phyloP scores from a whole-genome alignment of 2,888 invertebrate species.

The Biston stratarius region DNA sequence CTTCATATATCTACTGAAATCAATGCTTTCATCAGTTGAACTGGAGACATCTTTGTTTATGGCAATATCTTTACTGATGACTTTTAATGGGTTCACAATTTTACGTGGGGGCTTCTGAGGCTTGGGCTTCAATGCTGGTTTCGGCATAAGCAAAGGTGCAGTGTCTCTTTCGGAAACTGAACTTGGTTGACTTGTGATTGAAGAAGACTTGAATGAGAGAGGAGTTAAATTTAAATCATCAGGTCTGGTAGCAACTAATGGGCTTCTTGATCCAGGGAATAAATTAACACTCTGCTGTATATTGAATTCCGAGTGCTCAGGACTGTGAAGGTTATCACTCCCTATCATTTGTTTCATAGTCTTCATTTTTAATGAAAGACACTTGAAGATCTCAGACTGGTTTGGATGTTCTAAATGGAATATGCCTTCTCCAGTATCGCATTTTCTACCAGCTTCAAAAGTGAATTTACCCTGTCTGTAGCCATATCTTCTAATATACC shows the following conservation, averaged over 20 bases:
- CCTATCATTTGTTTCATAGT: constrained; percentile 94
- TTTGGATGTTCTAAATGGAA: constrained; percentile 93
- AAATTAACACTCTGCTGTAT: constrained; percentile 91
- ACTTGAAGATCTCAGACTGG: constrained; percentile 93
- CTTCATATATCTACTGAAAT: constrained; percentile 83
- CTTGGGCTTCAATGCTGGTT: constrained; percentile 87
- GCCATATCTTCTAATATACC: constrained; percentile 94
- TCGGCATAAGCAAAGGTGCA: constrained; percentile 80
- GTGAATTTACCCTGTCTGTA: constrained; percentile 94
- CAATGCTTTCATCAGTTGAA: constrained; percentile 66
- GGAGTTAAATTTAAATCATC: constrained; percentile 81
- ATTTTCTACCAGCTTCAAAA: constrained; percentile 95
- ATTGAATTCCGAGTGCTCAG: constrained; percentile 90
- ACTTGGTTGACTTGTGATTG: constrained; percentile 76
- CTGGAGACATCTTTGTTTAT: constrained; percentile 65
- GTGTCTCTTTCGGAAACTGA: constrained; percentile 72
- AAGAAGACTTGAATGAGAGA: constrained; percentile 77
- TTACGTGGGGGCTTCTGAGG: constrained; percentile 88
- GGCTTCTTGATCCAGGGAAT: constrained; percentile 94
- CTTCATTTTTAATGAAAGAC: constrained; percentile 93
- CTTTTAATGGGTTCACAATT: constrained; percentile 78
- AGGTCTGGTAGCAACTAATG: constrained; percentile 88
- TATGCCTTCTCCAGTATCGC: constrained; percentile 94
- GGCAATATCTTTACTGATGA: constrained; percentile 64
- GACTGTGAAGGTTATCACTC: constrained; percentile 88